Percentiles rank a stretch among this genome's conserved stretches.
Evolutionary conservation across 2,797 vertebrate genomes (phyloP).

Genomic region (Anguilla megastoma): DNA sequence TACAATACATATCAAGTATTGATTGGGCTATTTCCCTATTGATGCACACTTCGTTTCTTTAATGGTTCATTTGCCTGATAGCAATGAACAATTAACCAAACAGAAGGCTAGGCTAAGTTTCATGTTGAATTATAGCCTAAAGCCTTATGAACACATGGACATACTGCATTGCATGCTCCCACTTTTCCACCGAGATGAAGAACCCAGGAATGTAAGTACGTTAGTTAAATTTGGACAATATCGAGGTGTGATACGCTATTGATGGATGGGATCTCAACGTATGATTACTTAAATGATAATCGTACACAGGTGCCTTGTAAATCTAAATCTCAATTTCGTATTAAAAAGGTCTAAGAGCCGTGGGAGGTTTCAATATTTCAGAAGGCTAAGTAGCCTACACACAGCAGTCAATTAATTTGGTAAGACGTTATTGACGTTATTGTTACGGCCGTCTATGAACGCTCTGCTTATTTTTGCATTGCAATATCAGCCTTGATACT

Average conservation of each 20-base stretch:
- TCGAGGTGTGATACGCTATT: constrained; percentile 10
- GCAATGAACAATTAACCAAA: neutral
- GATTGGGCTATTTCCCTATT: neutral
- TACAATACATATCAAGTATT: constrained; percentile 4
- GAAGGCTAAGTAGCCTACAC: neutral
- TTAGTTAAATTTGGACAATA: constrained; percentile 23
- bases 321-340: neutral
- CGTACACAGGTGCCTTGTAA: neutral
- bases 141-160: neutral
- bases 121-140: neutral
- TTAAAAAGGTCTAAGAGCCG: neutral
- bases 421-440: neutral
- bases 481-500: neutral
- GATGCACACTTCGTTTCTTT: constrained; percentile 5
- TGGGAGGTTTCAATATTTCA: neutral
- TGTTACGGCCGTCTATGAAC: neutral
- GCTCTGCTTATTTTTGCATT: neutral
- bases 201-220: constrained; percentile 27
- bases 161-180: constrained; percentile 6
- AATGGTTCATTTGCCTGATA: neutral
- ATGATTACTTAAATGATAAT: constrained; percentile 8
- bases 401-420: neutral
- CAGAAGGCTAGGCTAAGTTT: neutral
- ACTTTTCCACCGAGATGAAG: constrained; percentile 24
- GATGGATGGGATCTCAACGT: neutral